Evolutionary conservation across 1,140 invertebrate species (phyloP).

Genomic region (Plutomurus gul): DNA sequence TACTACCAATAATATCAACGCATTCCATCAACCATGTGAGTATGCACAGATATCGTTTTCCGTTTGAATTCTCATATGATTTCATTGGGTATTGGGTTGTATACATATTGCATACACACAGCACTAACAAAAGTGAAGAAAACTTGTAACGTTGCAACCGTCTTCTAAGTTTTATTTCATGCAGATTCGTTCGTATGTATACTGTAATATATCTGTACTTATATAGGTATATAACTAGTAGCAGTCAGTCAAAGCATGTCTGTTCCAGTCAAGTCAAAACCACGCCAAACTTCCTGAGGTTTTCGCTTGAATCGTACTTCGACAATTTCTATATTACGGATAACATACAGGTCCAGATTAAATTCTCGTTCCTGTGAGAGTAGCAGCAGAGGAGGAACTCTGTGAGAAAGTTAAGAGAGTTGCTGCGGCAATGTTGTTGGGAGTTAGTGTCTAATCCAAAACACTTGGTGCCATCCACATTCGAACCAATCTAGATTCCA

Average conservation of each 20-base stretch:
- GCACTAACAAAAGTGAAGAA: background rate
- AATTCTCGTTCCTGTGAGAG: slow-evolving; percentile 16
- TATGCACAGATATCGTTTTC: too few relatives aligned
- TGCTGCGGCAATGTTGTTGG: background rate
- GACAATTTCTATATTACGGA: background rate
- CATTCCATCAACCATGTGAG: too few relatives aligned
- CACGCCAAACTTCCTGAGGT: background rate
- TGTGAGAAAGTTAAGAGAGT: slow-evolving; percentile 1
- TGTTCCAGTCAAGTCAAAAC: background rate
- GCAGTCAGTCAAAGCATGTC: too few relatives aligned
- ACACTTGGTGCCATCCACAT: slow-evolving; percentile 40
- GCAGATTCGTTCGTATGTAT: too few relatives aligned
- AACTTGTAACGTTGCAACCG: too few relatives aligned
- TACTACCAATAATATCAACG: background rate
- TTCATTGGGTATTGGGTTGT: background rate
- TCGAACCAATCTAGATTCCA: slow-evolving; percentile 40
- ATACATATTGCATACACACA: background rate
- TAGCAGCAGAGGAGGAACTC: background rate
- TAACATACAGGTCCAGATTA: slow-evolving; percentile 12
- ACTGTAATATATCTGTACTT: too few relatives aligned
- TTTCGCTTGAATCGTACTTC: background rate
- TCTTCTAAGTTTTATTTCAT: too few relatives aligned
- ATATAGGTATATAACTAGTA: too few relatives aligned
- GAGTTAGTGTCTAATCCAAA: slow-evolving; percentile 36
- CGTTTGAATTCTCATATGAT: slow-evolving; percentile 5